Conservation (phyloP, 2,113 vertebrate genomes). For the Sceloporus tristichus region DNA sequence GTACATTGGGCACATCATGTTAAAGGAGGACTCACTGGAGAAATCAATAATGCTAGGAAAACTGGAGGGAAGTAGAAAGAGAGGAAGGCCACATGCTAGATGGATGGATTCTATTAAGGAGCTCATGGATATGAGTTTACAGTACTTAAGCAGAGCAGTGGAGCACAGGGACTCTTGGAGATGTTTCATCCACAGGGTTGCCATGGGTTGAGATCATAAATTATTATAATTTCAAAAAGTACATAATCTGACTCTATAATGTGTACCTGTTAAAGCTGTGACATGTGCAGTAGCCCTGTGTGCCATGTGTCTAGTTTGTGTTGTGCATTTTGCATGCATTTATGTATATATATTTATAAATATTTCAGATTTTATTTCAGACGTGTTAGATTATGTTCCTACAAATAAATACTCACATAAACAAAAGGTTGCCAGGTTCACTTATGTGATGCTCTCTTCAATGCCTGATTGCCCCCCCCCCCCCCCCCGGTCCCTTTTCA, state of each 20-base stretch:
- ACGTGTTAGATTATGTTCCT: not conserved
- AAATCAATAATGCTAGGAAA: no score
- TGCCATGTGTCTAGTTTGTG: not conserved
- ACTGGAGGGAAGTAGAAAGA: no score
- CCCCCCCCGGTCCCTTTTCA: not conserved
- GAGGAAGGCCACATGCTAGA: no score
- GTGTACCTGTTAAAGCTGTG: not conserved
- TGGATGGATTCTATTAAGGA: no score
- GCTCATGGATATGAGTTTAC: no score
- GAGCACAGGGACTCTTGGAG: no score
- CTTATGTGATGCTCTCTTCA: not conserved
- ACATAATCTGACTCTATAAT: not conserved
- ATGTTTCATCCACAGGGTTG: no score
- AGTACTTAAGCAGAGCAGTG: no score
- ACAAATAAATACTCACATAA: not conserved
- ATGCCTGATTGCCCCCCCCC: not conserved
- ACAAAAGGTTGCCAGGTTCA: not conserved
- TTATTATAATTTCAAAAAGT: not conserved
- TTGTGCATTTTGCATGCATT: not conserved
- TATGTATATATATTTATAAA: rapidly evolving
- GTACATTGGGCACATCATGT: no score
- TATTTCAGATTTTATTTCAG: not conserved
- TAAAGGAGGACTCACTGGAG: no score
- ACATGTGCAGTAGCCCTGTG: not conserved
- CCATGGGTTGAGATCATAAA: not conserved